These are phyloP conservation scores for Macrophya alboannulata DNA, from an alignment of 2,888 invertebrate genomes.

Conservation along the genomic window DNA sequence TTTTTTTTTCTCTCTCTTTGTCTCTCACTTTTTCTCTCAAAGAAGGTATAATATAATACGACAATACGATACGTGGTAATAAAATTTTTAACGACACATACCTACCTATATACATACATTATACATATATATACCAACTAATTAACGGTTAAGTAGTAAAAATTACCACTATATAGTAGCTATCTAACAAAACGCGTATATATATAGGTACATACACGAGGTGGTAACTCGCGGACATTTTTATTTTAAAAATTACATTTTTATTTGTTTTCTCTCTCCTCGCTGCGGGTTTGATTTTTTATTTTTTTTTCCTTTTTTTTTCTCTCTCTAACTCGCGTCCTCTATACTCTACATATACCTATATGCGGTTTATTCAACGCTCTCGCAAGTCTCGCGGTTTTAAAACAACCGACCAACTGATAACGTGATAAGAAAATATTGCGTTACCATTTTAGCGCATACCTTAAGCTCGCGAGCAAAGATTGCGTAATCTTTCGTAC, in stretches of 20 bases:
- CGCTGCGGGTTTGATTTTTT: neutral
- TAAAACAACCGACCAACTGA: constrained; percentile 3
- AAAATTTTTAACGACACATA: neutral
- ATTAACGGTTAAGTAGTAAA: too few relatives aligned
- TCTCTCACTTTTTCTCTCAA: neutral
- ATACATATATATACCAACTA: too few relatives aligned
- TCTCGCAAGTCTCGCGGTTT: neutral
- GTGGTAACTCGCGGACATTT: neutral
- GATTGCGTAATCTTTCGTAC: constrained; percentile 5
- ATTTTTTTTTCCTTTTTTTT: neutral
- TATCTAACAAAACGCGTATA: too few relatives aligned
- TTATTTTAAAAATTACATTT: neutral
- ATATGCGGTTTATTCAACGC: neutral
- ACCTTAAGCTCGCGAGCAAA: neutral
- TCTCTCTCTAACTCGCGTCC: neutral
- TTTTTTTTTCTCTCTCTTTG: constrained; percentile 52
- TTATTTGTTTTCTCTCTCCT: too few relatives aligned
- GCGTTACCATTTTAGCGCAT: constrained; percentile 36
- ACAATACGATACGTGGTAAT: neutral
- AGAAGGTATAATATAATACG: neutral
- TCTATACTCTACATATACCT: neutral
- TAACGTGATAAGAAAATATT: constrained; percentile 52
- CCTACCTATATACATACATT: too few relatives aligned
- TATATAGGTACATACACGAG: too few relatives aligned
- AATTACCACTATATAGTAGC: too few relatives aligned